Evolutionary conservation across 2,113 vertebrate species (phyloP), one percentile per base, ranked within the genome.

Genomic region (Morphnarchus princeps): DNA sequence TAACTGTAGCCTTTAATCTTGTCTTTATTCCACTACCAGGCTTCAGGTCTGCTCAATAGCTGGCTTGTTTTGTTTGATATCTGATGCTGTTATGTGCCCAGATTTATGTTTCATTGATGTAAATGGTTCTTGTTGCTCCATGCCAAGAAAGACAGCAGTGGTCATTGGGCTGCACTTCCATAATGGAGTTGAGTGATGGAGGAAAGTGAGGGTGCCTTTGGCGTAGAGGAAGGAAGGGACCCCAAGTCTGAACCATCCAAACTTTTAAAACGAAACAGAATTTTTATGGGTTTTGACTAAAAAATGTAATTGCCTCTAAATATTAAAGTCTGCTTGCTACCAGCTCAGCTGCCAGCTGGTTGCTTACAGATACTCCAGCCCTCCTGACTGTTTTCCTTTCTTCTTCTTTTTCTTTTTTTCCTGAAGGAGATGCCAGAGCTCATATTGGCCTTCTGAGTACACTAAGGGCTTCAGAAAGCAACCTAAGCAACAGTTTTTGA

Each of bases 211-310:
- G 66, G 43, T 94, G 81, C 40, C 69, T 90, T 79, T 77, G 29
- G 61, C 59, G 87, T 83, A 94, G 45, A 92, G 87, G 43, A 89
- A 97, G 47, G 67, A 83, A 97, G 58, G 66, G 28, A 70, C 36
- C 55, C 57, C 69, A 88, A 72, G 36, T 78, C 82, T 94, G 62
- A 92, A 69, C 67, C 59, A 84, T 97, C 77, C 66, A 96, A 63
- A 77, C 28, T 67, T 93, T 76, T 96, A 76, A 95, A 84, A 54
- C 73, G 83, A 97, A 97, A 96, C 65, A 38, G 25, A 54, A 91
- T 97, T 96, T 97, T 96, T 93, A 94, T 95, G 73, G 13, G 18
- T 96, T 91, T 97, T 95, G 50, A 94, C 90, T 93, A 96, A 95
- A 61, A 96, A 94, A 87, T 38, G 87, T 95, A 95, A 84, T 97